These are phyloP conservation scores for Salvator merianae DNA, from an alignment of 2,113 vertebrate species.

Conservation along the genomic window DNA sequence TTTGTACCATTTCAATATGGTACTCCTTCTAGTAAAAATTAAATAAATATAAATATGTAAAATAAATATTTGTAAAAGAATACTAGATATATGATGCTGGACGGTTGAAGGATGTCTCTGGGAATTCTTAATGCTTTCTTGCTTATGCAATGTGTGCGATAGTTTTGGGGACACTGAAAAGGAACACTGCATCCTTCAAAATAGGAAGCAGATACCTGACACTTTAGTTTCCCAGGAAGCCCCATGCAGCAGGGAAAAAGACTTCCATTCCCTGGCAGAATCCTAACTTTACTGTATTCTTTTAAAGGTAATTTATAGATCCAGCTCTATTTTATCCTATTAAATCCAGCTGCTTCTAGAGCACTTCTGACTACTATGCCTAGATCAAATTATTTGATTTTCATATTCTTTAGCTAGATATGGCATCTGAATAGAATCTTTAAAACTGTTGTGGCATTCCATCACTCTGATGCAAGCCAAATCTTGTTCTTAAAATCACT, in stretches of 20 bases:
- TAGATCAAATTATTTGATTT: background rate
- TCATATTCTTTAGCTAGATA: background rate
- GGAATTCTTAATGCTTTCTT: conserved; percentile 45
- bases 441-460: background rate
- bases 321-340: background rate
- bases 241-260: background rate
- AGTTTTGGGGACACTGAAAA: conserved; percentile 58
- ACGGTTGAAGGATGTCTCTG: conserved; percentile 1
- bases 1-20: conserved; percentile 61
- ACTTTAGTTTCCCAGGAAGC: accelerated
- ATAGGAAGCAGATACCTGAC: background rate
- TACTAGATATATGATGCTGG: conserved; percentile 23
- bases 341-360: background rate
- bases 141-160: conserved; percentile 19
- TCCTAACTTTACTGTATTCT: background rate
- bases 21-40: conserved; percentile 73
- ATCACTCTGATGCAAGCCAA: background rate
- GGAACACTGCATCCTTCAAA: conserved; percentile 61
- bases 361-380: background rate
- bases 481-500: background rate
- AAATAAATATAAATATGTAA: conserved; percentile 85
- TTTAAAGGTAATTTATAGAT: background rate
- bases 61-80: conserved; percentile 77
- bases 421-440: background rate
- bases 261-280: background rate